These are phyloP conservation scores for Tridacna gigas DNA, from an alignment of 2,888 invertebrate species.

Conservation along the genomic window DNA sequence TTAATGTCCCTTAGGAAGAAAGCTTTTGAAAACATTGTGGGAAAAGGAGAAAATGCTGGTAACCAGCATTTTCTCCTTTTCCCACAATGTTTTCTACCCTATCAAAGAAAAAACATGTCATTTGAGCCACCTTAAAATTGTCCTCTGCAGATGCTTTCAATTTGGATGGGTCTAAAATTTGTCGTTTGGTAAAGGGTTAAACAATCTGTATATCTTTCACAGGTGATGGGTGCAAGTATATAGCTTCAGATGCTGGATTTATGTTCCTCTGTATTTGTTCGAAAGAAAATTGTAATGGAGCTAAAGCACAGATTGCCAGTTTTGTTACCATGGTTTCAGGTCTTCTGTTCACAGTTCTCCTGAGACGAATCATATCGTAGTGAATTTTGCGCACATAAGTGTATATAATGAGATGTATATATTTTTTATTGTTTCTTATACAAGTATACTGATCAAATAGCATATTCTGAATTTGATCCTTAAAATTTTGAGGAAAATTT, in stretches of 20 bases:
- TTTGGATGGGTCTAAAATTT: no score
- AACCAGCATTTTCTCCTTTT: slow-evolving; percentile 6
- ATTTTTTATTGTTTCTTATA: no score
- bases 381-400: neutral
- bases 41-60: neutral
- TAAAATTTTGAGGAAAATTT: no score
- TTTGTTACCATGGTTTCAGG: slow-evolving; percentile 1
- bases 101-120: neutral
- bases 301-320: slow-evolving; percentile 36
- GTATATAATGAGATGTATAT: no score
- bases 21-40: neutral
- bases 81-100: slow-evolving; percentile 5
- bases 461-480: no score
- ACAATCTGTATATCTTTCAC: neutral
- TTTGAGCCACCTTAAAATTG: neutral
- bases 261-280: slow-evolving; percentile 76
- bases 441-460: no score
- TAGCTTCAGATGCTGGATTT: slow-evolving; percentile 70
- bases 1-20: no score
- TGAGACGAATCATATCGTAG: neutral
- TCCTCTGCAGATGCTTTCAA: no score
- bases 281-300: slow-evolving; percentile 73
- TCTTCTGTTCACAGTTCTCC: neutral
- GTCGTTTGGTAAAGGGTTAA: no score
- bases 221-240: slow-evolving; percentile 69